Conservation (phyloP, 2,113 vertebrate genomes). For the Rissa tridactyla region DNA sequence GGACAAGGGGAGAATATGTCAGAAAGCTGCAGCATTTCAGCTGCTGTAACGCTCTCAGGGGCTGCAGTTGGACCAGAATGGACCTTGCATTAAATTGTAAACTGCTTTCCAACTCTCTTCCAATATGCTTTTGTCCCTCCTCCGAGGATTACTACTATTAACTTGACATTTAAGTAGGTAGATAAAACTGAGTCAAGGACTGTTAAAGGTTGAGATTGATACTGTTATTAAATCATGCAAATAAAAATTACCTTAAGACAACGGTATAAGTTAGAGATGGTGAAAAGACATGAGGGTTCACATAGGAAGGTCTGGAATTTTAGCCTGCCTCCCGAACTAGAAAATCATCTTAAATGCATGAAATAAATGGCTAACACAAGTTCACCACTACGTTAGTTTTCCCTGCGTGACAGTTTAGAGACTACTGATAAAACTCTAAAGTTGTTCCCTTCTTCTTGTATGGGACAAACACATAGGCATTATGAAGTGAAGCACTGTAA, state of each 20-base stretch:
- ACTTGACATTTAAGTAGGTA: not conserved
- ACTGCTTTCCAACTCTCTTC: not conserved
- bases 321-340: not conserved
- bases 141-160: not conserved
- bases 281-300: not conserved
- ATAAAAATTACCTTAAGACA: not conserved
- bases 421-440: not conserved
- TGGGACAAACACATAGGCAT: not conserved
- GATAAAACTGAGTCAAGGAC: not conserved
- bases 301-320: not conserved
- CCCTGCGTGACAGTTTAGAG: not conserved
- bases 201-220: not conserved
- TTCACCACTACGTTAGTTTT: not conserved
- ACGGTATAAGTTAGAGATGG: not conserved
- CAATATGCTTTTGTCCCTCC: not conserved
- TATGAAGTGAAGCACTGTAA: not conserved
- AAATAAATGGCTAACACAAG: not conserved
- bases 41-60: not conserved
- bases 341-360: not conserved
- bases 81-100: not conserved
- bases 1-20: not conserved
- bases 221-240: not conserved
- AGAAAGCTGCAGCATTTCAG: not conserved
- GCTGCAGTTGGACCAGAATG: not conserved
- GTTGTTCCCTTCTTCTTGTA: not conserved